Percentiles rank a stretch among this genome's conserved stretches.
Evolutionary conservation across 53 echinoderm and acorn worm species (phyloP).

Genomic region (Actinopyga echinites): DNA sequence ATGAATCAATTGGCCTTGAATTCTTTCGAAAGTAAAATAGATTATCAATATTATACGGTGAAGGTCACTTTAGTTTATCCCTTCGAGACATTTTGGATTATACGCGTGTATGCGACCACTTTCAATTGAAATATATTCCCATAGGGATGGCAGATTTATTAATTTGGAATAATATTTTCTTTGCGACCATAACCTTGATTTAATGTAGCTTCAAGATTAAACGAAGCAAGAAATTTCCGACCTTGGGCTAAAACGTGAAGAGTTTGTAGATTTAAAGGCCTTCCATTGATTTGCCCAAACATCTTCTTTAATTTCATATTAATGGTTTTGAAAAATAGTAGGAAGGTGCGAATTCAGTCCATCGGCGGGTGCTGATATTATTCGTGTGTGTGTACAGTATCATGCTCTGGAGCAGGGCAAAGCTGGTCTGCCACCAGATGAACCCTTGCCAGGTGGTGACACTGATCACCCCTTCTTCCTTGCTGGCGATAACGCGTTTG

Average conservation of each 20-base stretch:
- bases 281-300: too few relatives aligned
- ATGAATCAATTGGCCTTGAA: slow-evolving; percentile 1
- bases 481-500: too few relatives aligned
- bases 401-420: too few relatives aligned
- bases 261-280: not conserved
- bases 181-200: not conserved
- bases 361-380: too few relatives aligned
- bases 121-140: not conserved
- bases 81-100: slow-evolving; percentile 20
- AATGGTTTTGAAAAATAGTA: too few relatives aligned
- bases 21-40: not conserved
- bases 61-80: slow-evolving; percentile 19
- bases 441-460: too few relatives aligned
- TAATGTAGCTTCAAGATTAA: not conserved
- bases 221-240: not conserved
- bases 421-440: too few relatives aligned
- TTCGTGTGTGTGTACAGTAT: too few relatives aligned
- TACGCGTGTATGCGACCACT: not conserved
- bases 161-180: slow-evolving; percentile 31
- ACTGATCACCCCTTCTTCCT: too few relatives aligned
- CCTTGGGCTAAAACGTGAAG: slow-evolving; percentile 11
- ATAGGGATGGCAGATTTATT: not conserved
- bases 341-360: too few relatives aligned
- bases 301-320: too few relatives aligned
- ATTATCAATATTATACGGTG: not conserved